Evolutionary conservation across 2,113 vertebrate genomes (phyloP), one percentile per base, ranked within the genome.

Genomic region (Anoplopoma fimbria): DNA sequence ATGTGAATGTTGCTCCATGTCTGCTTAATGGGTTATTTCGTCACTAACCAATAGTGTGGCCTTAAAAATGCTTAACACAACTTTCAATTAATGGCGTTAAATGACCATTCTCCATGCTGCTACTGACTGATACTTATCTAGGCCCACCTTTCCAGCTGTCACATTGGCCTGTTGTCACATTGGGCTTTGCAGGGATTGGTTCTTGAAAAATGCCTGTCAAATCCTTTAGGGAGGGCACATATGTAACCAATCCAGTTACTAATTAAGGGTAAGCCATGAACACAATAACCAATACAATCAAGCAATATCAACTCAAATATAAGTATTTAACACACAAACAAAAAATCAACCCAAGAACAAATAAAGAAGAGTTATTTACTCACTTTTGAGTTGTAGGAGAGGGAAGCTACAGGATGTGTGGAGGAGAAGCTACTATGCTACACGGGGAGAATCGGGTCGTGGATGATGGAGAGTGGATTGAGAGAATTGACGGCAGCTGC

Each of bases 401-500:
- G 79, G 63, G 57, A 87, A 74, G 53, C 76, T 81, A 21, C 77
- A 27, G 33, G 9, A 29, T 62, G 74, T 64, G 64, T 0, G 1
- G 23, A 82, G 69, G 42, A 87, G 58, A 77, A 70, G 62, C 34
- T 68, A 69, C 72, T 25, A 69, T 84, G 72, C 75, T 4, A 63
- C 49, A 33, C 9, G n/a, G n/a, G 81, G 76, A 75, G 47, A 86
- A 81, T 73, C 58, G 70, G 79, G 73, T 74, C n/a, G 51, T 47
- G 58, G 67, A 75, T 85, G 77, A 79, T 58, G 67, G 75, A 25
- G 53, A 83, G 80, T 23, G 64, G 71, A 64, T 79, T 23, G 58
- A 42, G 70, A 71, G 49, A 89, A 47, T 70, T 63, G 81, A 88
- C 58, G 87, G 83, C 65, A 83, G 73, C 73, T 89, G 87, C 70